These are phyloP conservation scores for Elymnias hypermnestra DNA, from an alignment of 1,140 invertebrate genomes.

Conservation along the genomic window DNA sequence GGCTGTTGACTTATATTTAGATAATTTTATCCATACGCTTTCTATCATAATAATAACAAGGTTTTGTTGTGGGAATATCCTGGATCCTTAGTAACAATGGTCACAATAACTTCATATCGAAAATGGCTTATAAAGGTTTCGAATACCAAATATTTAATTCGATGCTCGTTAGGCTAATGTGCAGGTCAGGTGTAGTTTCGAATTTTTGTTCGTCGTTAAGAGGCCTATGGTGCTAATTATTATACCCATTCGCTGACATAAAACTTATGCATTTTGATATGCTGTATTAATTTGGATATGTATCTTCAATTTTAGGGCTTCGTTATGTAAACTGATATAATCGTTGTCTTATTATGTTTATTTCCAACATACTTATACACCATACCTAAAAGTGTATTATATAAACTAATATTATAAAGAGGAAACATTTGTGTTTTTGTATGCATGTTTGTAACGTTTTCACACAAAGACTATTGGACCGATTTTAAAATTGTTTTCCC, in stretches of 20 bases:
- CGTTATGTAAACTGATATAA: not conserved
- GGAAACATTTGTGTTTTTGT: too few relatives aligned
- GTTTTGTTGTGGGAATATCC: not conserved
- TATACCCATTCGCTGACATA: not conserved
- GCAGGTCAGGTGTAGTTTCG: constrained; percentile 30
- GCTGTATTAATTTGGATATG: not conserved
- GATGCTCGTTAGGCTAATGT: constrained; percentile 50
- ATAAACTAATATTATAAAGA: too few relatives aligned
- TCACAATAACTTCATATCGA: constrained; percentile 13
- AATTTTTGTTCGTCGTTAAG: constrained; percentile 21
- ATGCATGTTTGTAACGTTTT: too few relatives aligned
- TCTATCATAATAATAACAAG: too few relatives aligned
- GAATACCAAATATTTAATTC: constrained; percentile 50
- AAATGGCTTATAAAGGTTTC: constrained; percentile 36
- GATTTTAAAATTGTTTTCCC: too few relatives aligned
- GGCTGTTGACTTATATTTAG: too few relatives aligned
- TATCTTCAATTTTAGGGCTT: not conserved
- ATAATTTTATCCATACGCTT: too few relatives aligned
- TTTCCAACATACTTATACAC: too few relatives aligned
- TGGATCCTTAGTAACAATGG: not conserved
- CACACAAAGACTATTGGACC: too few relatives aligned
- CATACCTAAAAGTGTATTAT: too few relatives aligned
- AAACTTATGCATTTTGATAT: not conserved
- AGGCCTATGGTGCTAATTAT: not conserved
- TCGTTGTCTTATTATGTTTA: not conserved